Base-by-base conservation (phyloP, 2,888 invertebrate genomes). In the Notocelia uddmanniana region DNA sequence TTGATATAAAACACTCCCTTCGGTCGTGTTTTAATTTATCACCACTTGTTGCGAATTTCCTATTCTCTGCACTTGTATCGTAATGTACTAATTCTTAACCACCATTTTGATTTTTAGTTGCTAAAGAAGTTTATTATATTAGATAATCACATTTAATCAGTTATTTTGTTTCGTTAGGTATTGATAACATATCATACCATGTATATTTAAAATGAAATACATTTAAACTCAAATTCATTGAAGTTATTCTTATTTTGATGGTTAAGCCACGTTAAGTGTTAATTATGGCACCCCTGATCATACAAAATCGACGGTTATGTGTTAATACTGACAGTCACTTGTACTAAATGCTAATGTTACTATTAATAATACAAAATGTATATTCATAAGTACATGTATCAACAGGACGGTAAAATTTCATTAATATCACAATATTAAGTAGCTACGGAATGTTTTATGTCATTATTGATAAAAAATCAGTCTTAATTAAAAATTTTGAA, bases 241-340 rank as follows among this genome's bases (percentile, higher is more conserved):
- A n/a, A 45, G n/a, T 57, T 34, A 34, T 34, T 10, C 11, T 13
- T 57, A 55, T 26, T 55, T n/a, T 55, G 55, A 55, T 55, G 18
- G 57, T 31, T 57, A 18, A n/a, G 15, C 26, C 23, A 55, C 8
- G 1, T 8, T 45, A 50, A 64, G 13, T 57, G 57, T 73, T 74
- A 74, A 78, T 76, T 89, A 89, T 89, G 89, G 89, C 89, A 89
- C 89, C 75, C 79, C 77, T 64, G 37, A 78, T 80, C 77, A 79
- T 78, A 78, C 75, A 80, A 80, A 75, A 79, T 76, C 78, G 75
- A 77, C 77, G 79, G 74, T 76, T 77, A 21, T 34, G 34, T 52
- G 76, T 73, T 88, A 89, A 90, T 89, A 90, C 90, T 89, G 89
- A 81, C 79, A 77, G 77, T 77, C 81, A 81, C 75, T 88, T 88